Base-by-base conservation (phyloP, 2,113 vertebrate genomes). In the Spermophilus dauricus region DNA sequence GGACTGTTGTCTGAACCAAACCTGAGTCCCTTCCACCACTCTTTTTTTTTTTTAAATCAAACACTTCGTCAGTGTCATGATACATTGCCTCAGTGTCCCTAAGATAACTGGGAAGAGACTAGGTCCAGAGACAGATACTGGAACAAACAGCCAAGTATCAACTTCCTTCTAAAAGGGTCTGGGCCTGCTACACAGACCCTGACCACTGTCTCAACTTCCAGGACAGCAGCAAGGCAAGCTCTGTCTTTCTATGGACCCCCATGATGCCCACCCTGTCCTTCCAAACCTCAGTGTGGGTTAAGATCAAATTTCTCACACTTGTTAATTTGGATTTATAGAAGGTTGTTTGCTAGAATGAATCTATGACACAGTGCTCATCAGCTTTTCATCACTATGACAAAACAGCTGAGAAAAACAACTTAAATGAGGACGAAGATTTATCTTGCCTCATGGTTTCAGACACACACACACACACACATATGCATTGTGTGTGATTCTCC, bases 181-280 rank as follows among this genome's bases (percentile, higher is more conserved):
- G 14, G 39, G 42, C 7, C 39, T 11, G 10, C 14, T 5, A 5
- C 2, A 2, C 0, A 2, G 4, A 1, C 30, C 32, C 58, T 34
- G 22, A 3, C 53, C 56, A 45, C 28, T 0, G 4, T 3, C 69
- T 75, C 28, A 6, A 22, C 42, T 70, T 24, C 75, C 28, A 37
- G 37, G 65, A 45, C 0, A 45, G 37, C 20, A 70, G 39, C 13
- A 16, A 72, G 2, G 12, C 8, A 32, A 32, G 16, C 20, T 22
- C 37, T 14, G 13, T n/a, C 24, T 80, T 70, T 63, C 37, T 13
- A 6, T 20, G 17, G n/a, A 37, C 18, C 39, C 56, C 72, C 51
- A 2, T 1, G 39, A 42, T 10, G 56, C 14, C 20, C 32, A 22
- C 7, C 18, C 13, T 63, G 6, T 17, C 77, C 75, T 89, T 89